Evolutionary conservation across 2,113 vertebrate genomes (phyloP), one percentile per base, ranked within the genome.

Genomic region (Ploceus nigricollis): DNA sequence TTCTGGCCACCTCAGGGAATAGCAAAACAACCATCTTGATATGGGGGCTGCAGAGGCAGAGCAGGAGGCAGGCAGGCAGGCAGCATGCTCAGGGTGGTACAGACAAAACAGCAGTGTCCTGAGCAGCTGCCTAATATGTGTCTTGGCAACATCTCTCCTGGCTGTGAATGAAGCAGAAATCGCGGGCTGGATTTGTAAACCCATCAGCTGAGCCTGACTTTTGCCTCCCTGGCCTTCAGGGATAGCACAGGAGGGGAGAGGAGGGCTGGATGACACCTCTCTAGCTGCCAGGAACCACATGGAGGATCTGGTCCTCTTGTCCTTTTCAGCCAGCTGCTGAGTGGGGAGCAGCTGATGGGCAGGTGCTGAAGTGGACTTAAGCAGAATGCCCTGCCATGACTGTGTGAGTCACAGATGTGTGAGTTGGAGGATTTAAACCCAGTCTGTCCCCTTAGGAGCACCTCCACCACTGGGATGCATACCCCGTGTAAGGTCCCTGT

Each of bases 21-120:
- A 73, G 42, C 50, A 66, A 21, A 87, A 15, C 45, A 66, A 44
- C 6, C 0, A 0, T 14, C 33, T 77, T 1, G 1, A 20, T 61
- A 5, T 18, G 4, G 2, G 53, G 79, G 68, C 73, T 3, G 0
- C 37, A 10, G 27, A 75, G 37, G 51, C 69, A 83, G 84, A 60
- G 48, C 0, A 0, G 42, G 76, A 70, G 73, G 82, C 44, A 72
- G 56, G 54, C 42, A 87, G 72, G 51, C 31, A 88, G 75, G 39
- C 73, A 68, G 88, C 71, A 68, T 87, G 82, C 64, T 94, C 1
- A 1, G 68, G 56, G 71, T 90, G 90, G n/a, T 83, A 48, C 56
- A 94, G 68, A 94, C 90, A 92, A 81, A 91, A 82, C 85, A 92
- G 18, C 79, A 93, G 88, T 51, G 71, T 94, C 90, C 88, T 35